phyloP scores from a whole-genome alignment of 1,140 invertebrate genomes.

The Forficula auricularia region DNA sequence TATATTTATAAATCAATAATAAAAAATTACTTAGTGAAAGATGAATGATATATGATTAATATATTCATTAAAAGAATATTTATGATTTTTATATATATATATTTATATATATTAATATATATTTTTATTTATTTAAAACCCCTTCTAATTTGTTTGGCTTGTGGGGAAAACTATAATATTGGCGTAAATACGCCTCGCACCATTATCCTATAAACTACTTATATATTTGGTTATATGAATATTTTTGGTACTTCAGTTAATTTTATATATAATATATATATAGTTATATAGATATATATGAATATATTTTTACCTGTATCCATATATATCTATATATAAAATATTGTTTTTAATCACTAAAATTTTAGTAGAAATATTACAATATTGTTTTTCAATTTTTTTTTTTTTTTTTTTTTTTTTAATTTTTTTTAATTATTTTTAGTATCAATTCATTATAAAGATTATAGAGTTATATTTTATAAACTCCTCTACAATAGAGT shows the following conservation, averaged over 20 bases:
- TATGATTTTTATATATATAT: not conserved
- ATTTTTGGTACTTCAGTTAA: slow-evolving; percentile 40
- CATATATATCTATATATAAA: too few relatives aligned
- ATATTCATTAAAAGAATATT: not conserved
- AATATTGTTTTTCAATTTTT: slow-evolving; percentile 29
- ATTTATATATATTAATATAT: not conserved
- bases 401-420: slow-evolving; percentile 15
- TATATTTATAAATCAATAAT: too few relatives aligned
- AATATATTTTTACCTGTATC: slow-evolving; percentile 13
- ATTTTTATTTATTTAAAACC: not conserved
- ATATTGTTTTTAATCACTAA: slow-evolving; percentile 37
- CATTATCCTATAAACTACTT: slow-evolving; percentile 5
- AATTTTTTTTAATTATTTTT: slow-evolving; percentile 11
- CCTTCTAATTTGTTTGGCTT: not conserved
- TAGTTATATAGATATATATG: too few relatives aligned
- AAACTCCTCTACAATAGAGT: slow-evolving; percentile 1
- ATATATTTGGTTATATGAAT: slow-evolving; percentile 9
- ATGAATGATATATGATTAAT: not conserved
- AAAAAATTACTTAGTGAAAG: too few relatives aligned
- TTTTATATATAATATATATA: slow-evolving; percentile 20
- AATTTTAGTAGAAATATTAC: slow-evolving; percentile 37
- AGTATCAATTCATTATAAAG: slow-evolving; percentile 7
- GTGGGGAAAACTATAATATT: not conserved
- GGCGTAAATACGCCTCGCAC: not conserved
- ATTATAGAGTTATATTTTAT: slow-evolving; percentile 4